A percentile compares a stretch with the other conserved stretches of the same genome.
Evolutionary conservation across 2,113 vertebrate genomes (phyloP).

Genomic region (Hippocampus comes): DNA sequence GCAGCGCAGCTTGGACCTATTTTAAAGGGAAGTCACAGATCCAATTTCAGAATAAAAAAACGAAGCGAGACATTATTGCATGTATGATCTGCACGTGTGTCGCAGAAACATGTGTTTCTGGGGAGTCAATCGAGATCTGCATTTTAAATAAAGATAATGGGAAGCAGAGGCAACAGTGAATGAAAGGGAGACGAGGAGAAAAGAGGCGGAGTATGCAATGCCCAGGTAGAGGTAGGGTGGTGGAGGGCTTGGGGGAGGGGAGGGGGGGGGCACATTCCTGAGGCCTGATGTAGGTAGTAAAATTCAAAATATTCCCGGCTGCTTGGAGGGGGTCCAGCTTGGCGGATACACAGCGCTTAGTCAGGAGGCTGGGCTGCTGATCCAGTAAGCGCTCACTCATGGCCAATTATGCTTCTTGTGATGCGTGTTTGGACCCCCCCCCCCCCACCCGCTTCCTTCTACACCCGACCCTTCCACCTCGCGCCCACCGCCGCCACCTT

Average conservation of each 20-base stretch:
- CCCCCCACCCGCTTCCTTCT: neutral
- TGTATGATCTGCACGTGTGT: slow-evolving; percentile 24
- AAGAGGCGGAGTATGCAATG: slow-evolving; percentile 44
- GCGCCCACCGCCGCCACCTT: slow-evolving; percentile 34
- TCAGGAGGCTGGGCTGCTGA: slow-evolving; percentile 57
- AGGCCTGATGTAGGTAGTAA: slow-evolving; percentile 65
- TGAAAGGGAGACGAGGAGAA: slow-evolving; percentile 44
- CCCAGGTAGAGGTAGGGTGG: slow-evolving; percentile 19
- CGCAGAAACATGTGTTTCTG: slow-evolving; percentile 67
- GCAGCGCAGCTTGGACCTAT: slow-evolving; percentile 62
- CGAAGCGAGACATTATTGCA: slow-evolving; percentile 38
- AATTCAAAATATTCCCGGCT: slow-evolving; percentile 69
- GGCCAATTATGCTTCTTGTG: slow-evolving; percentile 64
- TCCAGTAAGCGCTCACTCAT: slow-evolving; percentile 66
- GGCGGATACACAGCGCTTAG: slow-evolving; percentile 60
- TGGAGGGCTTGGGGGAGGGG: too few relatives aligned
- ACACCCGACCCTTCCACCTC: neutral
- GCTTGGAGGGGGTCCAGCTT: slow-evolving; percentile 61
- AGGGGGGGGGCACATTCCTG: slow-evolving; percentile 48
- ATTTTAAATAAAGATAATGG: slow-evolving; percentile 74
- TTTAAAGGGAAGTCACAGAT: slow-evolving; percentile 60
- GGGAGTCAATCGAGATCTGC: slow-evolving; percentile 72
- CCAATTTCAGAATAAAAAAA: slow-evolving; percentile 46
- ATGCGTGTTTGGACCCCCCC: slow-evolving; percentile 48
- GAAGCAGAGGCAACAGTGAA: slow-evolving; percentile 61